Percentiles rank a stretch among this genome's conserved stretches.
Evolutionary conservation across 2,888 invertebrate species (phyloP).

Genomic region (Neoitamus cyanurus): DNA sequence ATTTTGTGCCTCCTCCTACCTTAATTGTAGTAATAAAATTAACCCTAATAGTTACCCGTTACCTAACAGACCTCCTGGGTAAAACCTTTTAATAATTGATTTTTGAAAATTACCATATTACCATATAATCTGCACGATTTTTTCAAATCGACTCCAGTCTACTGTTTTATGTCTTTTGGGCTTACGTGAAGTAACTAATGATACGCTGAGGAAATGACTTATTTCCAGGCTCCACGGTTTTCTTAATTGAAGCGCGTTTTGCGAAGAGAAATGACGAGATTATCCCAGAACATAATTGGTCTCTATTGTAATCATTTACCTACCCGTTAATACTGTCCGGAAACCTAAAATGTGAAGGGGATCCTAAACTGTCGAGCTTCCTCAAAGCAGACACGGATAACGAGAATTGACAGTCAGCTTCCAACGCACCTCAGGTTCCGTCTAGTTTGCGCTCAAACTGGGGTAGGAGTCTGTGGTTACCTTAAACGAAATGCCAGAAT

Average conservation of each 20-base stretch:
- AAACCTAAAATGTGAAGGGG: background rate
- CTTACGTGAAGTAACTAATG: background rate
- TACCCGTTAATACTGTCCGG: background rate
- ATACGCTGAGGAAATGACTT: background rate
- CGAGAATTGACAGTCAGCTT: background rate
- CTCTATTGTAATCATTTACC: background rate
- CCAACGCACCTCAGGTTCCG: background rate
- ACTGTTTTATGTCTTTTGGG: background rate
- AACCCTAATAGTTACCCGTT: background rate
- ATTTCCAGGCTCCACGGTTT: background rate
- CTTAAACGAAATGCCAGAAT: slow-evolving; percentile 18
- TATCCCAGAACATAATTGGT: background rate
- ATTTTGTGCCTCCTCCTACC: background rate
- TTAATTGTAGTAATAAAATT: slow-evolving; percentile 1
- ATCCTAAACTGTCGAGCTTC: background rate
- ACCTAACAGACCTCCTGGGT: background rate
- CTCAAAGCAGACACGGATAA: background rate
- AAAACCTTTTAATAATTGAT: background rate
- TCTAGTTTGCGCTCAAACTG: background rate
- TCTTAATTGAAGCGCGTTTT: background rate
- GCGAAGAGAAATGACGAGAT: background rate
- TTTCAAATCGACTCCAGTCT: background rate
- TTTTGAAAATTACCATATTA: background rate
- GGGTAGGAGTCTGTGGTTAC: background rate
- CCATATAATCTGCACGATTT: background rate